These are phyloP conservation scores for Holacanthus passer DNA, from an alignment of 2,113 vertebrate genomes.

Conservation along the genomic window DNA sequence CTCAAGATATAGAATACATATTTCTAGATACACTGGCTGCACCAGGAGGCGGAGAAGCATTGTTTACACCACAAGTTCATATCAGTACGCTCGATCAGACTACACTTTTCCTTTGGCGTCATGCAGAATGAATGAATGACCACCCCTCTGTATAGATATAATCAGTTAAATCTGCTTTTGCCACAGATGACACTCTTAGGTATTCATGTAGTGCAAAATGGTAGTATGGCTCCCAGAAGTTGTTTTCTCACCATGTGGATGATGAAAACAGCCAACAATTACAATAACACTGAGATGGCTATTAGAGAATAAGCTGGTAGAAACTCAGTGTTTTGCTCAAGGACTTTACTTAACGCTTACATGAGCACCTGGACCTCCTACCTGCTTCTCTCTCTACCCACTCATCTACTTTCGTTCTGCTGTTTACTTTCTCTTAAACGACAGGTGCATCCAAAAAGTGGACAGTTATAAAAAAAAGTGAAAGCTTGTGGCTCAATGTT, in stretches of 20 bases:
- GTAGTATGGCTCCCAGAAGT: neutral
- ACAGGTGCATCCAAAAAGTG: neutral
- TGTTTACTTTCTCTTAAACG: neutral
- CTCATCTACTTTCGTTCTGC: neutral
- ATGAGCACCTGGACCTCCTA: neutral
- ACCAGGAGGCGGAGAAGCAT: neutral
- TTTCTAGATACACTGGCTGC: conserved; percentile 16
- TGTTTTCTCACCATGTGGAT: neutral
- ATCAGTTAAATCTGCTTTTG: conserved; percentile 9
- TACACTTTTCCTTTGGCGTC: neutral
- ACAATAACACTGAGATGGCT: neutral
- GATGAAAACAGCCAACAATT: neutral
- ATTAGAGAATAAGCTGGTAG: conserved; percentile 1
- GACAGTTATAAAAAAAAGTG: neutral
- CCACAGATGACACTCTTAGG: neutral
- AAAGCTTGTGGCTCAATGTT: conserved; percentile 6
- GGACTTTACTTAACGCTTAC: neutral
- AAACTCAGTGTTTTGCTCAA: neutral
- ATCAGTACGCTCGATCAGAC: neutral
- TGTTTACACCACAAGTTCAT: neutral
- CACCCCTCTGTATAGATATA: neutral
- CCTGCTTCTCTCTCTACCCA: neutral
- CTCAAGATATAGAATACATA: conserved; percentile 56
- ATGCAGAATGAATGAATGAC: neutral
- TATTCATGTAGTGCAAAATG: neutral